A percentile compares a stretch with the other conserved stretches of the same genome.
Conservation (phyloP, 2,113 vertebrate species). For the Gambusia holbrooki region DNA sequence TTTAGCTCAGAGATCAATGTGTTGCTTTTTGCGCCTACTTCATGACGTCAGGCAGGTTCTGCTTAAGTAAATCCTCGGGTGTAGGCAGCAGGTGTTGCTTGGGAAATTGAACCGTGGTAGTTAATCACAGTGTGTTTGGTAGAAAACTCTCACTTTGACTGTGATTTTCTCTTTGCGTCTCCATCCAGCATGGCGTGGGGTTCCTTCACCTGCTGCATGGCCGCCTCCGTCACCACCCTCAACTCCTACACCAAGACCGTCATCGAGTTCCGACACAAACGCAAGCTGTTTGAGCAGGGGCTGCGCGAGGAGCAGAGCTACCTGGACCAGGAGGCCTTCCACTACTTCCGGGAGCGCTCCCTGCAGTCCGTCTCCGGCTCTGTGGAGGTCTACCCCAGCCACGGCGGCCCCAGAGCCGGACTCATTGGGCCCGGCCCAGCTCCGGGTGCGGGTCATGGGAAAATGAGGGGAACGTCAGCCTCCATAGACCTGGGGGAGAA, state of each 20-base stretch:
- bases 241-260: conserved; percentile 99
- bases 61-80: too few species aligned
- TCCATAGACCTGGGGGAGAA: conserved; percentile 76
- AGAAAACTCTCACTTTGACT: background rate
- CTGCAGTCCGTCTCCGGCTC: conserved; percentile 80
- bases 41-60: too few species aligned
- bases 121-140: too few species aligned
- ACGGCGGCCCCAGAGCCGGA: conserved; percentile 47
- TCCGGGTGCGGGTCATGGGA: conserved; percentile 25
- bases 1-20: too few species aligned
- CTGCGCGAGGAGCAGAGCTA: conserved; percentile 92
- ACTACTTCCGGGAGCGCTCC: conserved; percentile 91
- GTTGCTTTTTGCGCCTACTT: too few species aligned
- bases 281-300: conserved; percentile 94
- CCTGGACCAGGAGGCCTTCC: conserved; percentile 91
- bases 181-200: conserved; percentile 93
- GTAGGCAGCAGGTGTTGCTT: too few species aligned
- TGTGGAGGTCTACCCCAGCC: conserved; percentile 75
- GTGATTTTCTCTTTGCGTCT: conserved; percentile 3
- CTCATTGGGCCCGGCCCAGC: conserved; percentile 9
- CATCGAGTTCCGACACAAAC: conserved; percentile 96
- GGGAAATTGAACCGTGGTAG: too few species aligned
- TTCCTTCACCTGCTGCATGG: conserved; percentile 99
- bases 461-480: conserved; percentile 43
- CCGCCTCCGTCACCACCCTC: conserved; percentile 96